phyloP scores from a whole-genome alignment of 2,888 invertebrate genomes.

The Chironomus riparius region DNA sequence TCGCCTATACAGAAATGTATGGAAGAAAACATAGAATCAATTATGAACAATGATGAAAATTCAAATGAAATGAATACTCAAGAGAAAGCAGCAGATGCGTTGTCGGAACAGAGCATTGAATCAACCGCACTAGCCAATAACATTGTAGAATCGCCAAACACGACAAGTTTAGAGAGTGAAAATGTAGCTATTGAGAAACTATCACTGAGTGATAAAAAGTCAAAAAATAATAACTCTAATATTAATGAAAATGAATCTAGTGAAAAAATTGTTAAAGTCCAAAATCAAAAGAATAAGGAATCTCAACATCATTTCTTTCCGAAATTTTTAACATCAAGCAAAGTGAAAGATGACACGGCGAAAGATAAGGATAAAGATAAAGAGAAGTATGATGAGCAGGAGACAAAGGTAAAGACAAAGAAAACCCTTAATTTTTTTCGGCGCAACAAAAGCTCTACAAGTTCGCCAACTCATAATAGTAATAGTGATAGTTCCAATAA shows the following conservation, averaged over 20 bases:
- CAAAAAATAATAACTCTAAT: not conserved
- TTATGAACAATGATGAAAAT: not conserved
- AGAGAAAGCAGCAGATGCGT: not conserved
- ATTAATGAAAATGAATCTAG: constrained; percentile 1
- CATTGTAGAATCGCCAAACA: not conserved
- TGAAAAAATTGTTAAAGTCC: constrained; percentile 11
- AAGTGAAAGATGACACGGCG: constrained; percentile 28
- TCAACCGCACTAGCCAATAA: not conserved
- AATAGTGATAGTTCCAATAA: constrained; percentile 6
- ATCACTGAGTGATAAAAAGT: not conserved
- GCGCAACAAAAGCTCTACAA: not conserved
- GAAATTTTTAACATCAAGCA: constrained; percentile 15
- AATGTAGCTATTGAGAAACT: constrained; percentile 7
- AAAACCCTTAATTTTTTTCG: constrained; percentile 23
- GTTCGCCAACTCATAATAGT: constrained; percentile 8
- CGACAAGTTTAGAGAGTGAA: not conserved
- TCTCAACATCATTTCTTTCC: constrained; percentile 24
- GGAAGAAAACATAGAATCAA: not conserved
- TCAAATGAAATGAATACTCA: not conserved
- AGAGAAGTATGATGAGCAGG: not conserved
- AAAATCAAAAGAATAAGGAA: constrained; percentile 23
- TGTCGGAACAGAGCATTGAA: no score
- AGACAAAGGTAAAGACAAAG: constrained; percentile 7
- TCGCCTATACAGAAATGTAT: not conserved
- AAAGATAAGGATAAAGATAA: constrained; percentile 37